A percentile compares a stretch with the other conserved stretches of the same genome.
Evolutionary conservation across 2,113 vertebrate species (phyloP).

Genomic region (Mobula birostris): DNA sequence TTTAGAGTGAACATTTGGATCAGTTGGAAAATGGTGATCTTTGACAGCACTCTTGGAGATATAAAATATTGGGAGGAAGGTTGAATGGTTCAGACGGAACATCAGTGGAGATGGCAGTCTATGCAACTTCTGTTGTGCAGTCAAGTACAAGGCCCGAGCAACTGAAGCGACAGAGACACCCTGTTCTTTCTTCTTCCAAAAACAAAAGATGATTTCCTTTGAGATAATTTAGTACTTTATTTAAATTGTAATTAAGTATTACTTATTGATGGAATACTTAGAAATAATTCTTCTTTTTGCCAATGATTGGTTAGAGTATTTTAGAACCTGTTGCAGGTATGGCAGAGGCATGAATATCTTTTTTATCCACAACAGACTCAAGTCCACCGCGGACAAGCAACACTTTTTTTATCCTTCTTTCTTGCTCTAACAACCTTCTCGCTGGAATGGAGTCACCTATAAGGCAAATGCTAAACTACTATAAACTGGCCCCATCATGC

Average conservation of each 20-base stretch:
- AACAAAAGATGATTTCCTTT: background rate
- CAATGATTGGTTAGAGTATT: background rate
- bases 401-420: too few species aligned
- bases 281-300: background rate
- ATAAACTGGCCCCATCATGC: too few species aligned
- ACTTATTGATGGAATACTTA: background rate
- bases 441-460: too few species aligned
- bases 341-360: too few species aligned
- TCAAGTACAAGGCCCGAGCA: background rate
- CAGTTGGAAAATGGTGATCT: background rate
- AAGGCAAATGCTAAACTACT: too few species aligned
- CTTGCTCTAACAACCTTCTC: too few species aligned
- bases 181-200: background rate
- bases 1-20: background rate
- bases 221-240: background rate
- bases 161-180: too few species aligned
- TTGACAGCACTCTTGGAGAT: background rate
- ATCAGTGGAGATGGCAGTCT: background rate
- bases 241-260: background rate
- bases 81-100: background rate
- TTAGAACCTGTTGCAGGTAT: too few species aligned
- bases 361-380: too few species aligned
- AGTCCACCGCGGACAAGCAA: too few species aligned
- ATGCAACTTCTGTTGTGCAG: background rate
- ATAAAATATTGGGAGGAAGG: background rate